Conservation (phyloP, 1,140 invertebrate species). For the Caerostris extrusa region DNA sequence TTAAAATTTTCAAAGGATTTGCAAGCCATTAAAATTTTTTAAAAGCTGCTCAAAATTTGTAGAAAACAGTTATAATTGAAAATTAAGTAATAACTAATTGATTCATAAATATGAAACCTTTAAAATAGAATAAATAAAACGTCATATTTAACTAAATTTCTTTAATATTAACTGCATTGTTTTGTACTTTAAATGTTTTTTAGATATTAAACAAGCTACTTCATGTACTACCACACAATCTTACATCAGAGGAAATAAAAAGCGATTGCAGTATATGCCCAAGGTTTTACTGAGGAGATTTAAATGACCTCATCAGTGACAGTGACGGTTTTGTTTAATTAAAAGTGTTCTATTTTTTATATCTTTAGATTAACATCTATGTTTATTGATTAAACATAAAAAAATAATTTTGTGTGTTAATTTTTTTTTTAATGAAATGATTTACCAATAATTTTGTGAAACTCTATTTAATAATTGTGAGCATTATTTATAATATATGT, state of each 20-base stretch:
- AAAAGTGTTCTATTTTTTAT: background rate
- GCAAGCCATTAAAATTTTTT: background rate
- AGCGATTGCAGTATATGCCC: background rate
- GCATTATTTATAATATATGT: background rate
- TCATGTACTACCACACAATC: background rate
- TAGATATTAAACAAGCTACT: slow-evolving; percentile 21
- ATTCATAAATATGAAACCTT: background rate
- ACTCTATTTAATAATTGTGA: background rate
- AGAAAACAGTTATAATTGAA: background rate
- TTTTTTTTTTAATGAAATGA: background rate
- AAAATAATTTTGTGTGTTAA: background rate
- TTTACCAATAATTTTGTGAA: background rate
- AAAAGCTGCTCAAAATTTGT: background rate
- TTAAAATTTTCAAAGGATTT: no score
- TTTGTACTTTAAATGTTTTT: background rate
- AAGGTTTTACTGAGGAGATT: slow-evolving; percentile 25
- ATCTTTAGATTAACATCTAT: background rate
- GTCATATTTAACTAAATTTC: background rate
- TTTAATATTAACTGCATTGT: background rate
- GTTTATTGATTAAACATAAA: background rate
- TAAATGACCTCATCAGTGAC: background rate
- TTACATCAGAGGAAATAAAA: slow-evolving; percentile 9
- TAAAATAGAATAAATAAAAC: background rate
- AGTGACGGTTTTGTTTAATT: slow-evolving; percentile 14
- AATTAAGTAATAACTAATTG: background rate